Evolutionary conservation across 2,888 invertebrate species (phyloP).

Genomic region (Drosophila sordidula): DNA sequence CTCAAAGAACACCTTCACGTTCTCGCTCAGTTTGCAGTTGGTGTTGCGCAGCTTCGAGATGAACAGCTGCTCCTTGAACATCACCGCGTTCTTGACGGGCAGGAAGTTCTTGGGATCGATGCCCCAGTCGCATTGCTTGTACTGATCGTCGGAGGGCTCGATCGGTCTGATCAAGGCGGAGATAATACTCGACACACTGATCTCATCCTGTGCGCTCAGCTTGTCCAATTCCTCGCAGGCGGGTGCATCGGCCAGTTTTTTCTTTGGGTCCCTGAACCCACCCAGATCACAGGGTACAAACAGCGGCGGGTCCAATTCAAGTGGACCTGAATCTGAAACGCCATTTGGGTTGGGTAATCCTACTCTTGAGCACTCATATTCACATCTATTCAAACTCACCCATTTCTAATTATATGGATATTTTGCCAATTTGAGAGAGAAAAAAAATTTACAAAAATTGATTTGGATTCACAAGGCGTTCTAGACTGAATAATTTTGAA

Average conservation of each 20-base stretch:
- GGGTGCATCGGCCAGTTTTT: constrained; percentile 1
- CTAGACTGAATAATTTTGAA: not conserved
- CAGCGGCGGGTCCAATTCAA: constrained; percentile 59
- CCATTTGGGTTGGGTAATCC: not conserved
- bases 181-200: constrained; percentile 80
- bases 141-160: constrained; percentile 63
- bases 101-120: constrained; percentile 72
- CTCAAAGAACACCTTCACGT: constrained; percentile 76
- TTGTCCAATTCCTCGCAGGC: constrained; percentile 62
- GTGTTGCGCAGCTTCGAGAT: constrained; percentile 70
- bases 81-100: constrained; percentile 69
- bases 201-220: constrained; percentile 77
- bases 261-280: constrained; percentile 31
- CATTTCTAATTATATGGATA: constrained; percentile 3
- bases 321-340: not conserved
- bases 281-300: constrained; percentile 62
- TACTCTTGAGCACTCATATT: not conserved
- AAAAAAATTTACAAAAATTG: constrained; percentile 16
- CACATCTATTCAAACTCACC: constrained; percentile 9
- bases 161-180: constrained; percentile 72
- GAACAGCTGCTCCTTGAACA: constrained; percentile 74
- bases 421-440: not conserved
- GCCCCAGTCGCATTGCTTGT: constrained; percentile 63
- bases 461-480: not conserved
- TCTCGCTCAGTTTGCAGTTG: constrained; percentile 74